Evolutionary conservation across 1,140 invertebrate genomes (phyloP).

Genomic region (Plutomurus gul): DNA sequence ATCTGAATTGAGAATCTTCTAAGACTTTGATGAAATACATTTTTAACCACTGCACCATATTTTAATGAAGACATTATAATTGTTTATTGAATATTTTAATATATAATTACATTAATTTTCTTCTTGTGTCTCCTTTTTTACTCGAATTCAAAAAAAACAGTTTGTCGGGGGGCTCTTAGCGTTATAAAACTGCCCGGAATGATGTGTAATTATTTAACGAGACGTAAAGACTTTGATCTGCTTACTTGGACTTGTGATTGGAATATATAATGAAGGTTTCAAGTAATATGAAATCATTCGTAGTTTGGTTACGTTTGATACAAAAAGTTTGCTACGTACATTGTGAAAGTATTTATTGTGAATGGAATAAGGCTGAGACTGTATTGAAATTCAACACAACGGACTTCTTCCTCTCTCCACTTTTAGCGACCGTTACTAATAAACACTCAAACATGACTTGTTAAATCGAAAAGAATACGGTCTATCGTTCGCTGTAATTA

Average conservation of each 20-base stretch:
- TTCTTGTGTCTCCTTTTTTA: background rate
- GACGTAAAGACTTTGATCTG: constrained; percentile 16
- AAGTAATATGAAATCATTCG: background rate
- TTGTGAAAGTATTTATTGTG: too few relatives aligned
- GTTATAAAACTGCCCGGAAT: background rate
- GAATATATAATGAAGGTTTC: background rate
- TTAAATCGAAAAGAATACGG: too few relatives aligned
- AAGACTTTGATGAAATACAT: background rate
- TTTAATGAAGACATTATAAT: background rate
- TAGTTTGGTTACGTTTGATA: constrained; percentile 15
- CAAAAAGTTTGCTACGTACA: too few relatives aligned
- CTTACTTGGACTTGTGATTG: background rate
- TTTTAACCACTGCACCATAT: constrained; percentile 7
- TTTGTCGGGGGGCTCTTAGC: background rate
- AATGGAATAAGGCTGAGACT: too few relatives aligned
- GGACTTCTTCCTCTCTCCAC: too few relatives aligned
- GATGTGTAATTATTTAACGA: background rate
- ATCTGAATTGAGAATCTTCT: background rate
- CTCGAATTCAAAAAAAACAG: background rate
- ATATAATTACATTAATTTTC: background rate
- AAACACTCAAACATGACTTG: too few relatives aligned
- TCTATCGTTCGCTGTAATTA: too few relatives aligned
- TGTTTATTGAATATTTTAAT: background rate
- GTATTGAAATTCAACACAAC: too few relatives aligned
- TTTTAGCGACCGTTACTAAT: too few relatives aligned